These are phyloP conservation scores for Hermetia illucens DNA, from an alignment of 1,140 invertebrate species.

Conservation along the genomic window DNA sequence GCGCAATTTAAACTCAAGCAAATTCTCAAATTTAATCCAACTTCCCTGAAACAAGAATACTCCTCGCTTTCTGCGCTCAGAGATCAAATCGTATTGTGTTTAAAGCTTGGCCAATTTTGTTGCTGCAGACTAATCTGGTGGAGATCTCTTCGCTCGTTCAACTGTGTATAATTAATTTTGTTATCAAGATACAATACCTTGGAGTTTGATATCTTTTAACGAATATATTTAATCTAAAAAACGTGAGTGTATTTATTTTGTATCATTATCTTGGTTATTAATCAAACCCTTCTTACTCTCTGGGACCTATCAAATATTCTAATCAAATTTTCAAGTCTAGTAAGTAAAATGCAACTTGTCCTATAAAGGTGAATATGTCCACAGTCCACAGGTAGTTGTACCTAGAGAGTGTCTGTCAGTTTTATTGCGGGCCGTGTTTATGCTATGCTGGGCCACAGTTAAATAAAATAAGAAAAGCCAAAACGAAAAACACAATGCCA, in stretches of 20 bases:
- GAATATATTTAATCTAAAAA: constrained; percentile 1
- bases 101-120: background rate
- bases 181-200: background rate
- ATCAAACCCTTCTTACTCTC: background rate
- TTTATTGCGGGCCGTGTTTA: too few species aligned
- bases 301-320: background rate
- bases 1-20: too few species aligned
- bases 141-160: background rate
- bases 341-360: too few species aligned
- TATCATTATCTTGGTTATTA: background rate
- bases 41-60: too few species aligned
- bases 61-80: too few species aligned
- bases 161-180: background rate
- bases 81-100: background rate
- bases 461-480: too few species aligned
- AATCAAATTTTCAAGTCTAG: background rate
- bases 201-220: constrained; percentile 1
- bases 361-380: too few species aligned
- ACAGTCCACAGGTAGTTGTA: too few species aligned
- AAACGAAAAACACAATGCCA: too few species aligned
- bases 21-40: too few species aligned
- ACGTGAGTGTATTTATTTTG: background rate
- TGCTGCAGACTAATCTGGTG: background rate
- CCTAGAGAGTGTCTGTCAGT: too few species aligned
- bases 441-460: too few species aligned